A percentile compares a stretch with the other conserved stretches of the same genome.
phyloP scores from a whole-genome alignment of 1,140 invertebrate genomes.

The Holotrichia oblita region DNA sequence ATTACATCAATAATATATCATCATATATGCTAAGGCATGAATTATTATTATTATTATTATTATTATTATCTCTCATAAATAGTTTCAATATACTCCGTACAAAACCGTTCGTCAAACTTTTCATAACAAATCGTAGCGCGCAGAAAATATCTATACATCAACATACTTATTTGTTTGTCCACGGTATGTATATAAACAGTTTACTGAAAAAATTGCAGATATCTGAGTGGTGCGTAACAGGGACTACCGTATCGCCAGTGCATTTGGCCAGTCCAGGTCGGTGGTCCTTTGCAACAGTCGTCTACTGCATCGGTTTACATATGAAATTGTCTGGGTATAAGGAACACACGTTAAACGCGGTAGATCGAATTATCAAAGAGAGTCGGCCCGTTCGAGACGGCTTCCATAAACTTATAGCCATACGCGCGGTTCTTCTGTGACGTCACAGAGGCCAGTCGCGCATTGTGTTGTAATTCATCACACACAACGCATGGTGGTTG shows the following conservation, averaged over 20 bases:
- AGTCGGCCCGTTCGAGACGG: conserved; percentile 40
- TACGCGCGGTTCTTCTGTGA: conserved; percentile 41
- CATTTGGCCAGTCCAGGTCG: conserved; percentile 36
- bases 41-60: no score
- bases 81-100: no score
- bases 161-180: background rate
- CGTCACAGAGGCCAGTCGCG: conserved; percentile 35
- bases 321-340: conserved; percentile 48
- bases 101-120: no score
- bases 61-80: no score
- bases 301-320: conserved; percentile 45
- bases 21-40: no score
- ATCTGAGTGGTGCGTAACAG: background rate
- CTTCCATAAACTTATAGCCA: conserved; percentile 44
- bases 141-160: background rate
- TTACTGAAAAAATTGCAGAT: background rate
- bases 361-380: conserved; percentile 49
- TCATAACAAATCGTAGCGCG: background rate
- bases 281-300: conserved; percentile 42
- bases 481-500: conserved; percentile 46
- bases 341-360: conserved; percentile 45
- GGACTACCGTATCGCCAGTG: background rate
- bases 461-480: conserved; percentile 49
- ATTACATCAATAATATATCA: no score
- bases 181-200: background rate